Percentiles rank a stretch among this genome's conserved stretches.
phyloP scores from a whole-genome alignment of 2,113 vertebrate species.

The Oceanodroma tethys region DNA sequence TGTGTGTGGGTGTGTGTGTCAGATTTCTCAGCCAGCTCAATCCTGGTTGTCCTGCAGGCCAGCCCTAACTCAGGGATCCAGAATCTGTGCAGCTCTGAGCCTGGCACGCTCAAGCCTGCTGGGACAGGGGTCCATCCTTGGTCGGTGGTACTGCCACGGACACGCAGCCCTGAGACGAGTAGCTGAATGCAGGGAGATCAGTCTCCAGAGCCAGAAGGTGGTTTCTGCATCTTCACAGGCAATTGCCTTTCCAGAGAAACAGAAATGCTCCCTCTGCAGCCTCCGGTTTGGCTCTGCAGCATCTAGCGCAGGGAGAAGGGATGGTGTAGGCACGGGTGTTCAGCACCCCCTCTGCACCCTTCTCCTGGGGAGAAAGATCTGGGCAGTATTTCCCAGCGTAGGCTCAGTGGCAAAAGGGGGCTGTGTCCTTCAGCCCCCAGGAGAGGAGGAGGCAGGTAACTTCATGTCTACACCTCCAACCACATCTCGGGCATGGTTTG shows the following conservation, averaged over 20 bases:
- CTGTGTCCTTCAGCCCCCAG: background rate
- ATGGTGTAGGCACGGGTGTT: background rate
- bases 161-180: background rate
- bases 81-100: background rate
- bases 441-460: background rate
- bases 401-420: background rate
- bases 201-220: background rate
- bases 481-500: background rate
- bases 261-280: background rate
- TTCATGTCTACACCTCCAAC: background rate
- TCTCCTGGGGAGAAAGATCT: background rate
- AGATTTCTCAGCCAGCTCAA: constrained; percentile 30
- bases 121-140: background rate
- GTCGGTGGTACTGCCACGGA: accelerated
- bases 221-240: background rate
- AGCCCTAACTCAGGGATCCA: background rate
- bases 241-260: background rate
- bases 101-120: background rate
- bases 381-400: background rate
- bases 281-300: background rate
- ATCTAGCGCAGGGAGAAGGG: background rate
- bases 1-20: too few relatives aligned
- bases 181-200: background rate
- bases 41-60: background rate
- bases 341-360: background rate